Percentiles rank a stretch among this genome's conserved stretches.
Conservation (phyloP, 2,113 vertebrate genomes). For the Bucco capensis region DNA sequence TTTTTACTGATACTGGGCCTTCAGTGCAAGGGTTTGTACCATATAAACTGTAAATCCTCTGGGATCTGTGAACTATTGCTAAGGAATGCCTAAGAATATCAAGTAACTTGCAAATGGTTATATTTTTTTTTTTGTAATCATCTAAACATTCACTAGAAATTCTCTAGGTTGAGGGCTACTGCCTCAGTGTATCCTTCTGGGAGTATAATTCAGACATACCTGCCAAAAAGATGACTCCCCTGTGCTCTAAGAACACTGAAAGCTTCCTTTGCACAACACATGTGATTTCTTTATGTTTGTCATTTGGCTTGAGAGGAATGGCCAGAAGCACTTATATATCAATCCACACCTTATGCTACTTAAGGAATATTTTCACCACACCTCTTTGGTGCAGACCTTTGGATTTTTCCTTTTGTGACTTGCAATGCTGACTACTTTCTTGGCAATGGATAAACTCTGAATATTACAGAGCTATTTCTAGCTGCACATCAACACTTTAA, state of each 20-base stretch:
- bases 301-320: conserved; percentile 43
- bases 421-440: background rate
- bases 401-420: background rate
- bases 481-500: background rate
- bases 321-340: conserved; percentile 23
- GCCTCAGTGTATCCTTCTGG: background rate
- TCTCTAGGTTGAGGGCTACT: background rate
- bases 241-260: conserved; percentile 10
- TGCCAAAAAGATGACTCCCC: background rate
- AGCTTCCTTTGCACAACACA: conserved; percentile 49
- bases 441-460: background rate
- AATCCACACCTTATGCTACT: background rate
- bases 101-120: background rate
- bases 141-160: background rate
- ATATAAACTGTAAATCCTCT: background rate
- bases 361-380: conserved; percentile 3
- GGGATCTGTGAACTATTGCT: background rate
- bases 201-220: background rate
- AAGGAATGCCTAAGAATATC: background rate
- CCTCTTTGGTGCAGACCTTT: background rate
- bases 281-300: conserved; percentile 53
- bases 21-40: background rate
- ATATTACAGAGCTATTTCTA: background rate
- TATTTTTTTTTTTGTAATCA: background rate
- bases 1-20: background rate